A percentile compares a stretch with the other conserved stretches of the same genome.
Evolutionary conservation across 2,888 invertebrate species (phyloP).

Genomic region (Unio pictorum): DNA sequence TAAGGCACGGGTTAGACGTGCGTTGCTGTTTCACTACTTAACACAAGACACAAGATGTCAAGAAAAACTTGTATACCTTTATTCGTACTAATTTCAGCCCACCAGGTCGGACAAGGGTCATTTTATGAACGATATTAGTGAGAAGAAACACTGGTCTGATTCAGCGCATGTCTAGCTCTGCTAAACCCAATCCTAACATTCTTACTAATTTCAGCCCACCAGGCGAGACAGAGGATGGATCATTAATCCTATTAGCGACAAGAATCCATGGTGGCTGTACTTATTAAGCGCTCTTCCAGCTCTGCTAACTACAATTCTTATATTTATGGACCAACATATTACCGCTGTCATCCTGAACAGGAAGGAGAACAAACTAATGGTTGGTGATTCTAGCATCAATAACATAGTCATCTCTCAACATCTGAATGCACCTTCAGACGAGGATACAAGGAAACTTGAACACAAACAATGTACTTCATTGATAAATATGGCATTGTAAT

Average conservation of each 20-base stretch:
- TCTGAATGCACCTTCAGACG: too few species aligned
- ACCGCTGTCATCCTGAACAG: constrained; percentile 98
- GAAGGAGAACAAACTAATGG: constrained; percentile 89
- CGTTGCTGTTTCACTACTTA: too few species aligned
- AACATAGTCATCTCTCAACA: background rate
- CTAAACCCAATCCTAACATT: constrained; percentile 92
- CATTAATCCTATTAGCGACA: constrained; percentile 56
- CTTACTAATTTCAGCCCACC: constrained; percentile 52
- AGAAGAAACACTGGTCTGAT: constrained; percentile 79
- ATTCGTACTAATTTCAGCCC: constrained; percentile 43
- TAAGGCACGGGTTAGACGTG: too few species aligned
- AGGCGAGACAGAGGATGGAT: constrained; percentile 59
- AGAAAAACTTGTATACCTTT: background rate
- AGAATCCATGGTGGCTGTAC: constrained; percentile 84
- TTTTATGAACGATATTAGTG: constrained; percentile 62
- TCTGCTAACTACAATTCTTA: constrained; percentile 92
- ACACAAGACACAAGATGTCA: too few species aligned
- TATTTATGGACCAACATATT: constrained; percentile 99
- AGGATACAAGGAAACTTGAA: too few species aligned
- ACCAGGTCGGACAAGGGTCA: constrained; percentile 56
- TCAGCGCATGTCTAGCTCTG: constrained; percentile 90
- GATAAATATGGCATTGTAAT: too few species aligned
- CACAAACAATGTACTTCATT: too few species aligned
- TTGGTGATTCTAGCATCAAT: constrained; percentile 16
- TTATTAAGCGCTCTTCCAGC: constrained; percentile 90